Evolutionary conservation across 2,888 invertebrate species (phyloP), one percentile per base, ranked within the genome.

Genomic region (Ectemnius lituratus): DNA sequence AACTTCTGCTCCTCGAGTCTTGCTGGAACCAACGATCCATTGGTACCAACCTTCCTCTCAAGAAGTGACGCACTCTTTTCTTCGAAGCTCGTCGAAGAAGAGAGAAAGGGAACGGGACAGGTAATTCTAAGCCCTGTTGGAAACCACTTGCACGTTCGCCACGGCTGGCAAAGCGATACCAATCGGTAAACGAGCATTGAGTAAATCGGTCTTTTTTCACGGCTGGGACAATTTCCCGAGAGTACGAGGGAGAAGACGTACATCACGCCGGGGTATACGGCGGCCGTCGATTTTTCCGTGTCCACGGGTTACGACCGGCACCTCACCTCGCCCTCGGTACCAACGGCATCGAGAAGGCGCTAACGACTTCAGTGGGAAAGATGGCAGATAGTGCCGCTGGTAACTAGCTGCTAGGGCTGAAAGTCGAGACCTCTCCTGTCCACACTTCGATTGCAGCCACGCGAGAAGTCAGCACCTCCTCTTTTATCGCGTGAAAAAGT

Each of bases 361-460:
- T 80, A 81, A 80, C 78, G 74, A 78, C 69, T 78, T 70, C 72
- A 81, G 78, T 78, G 81, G 81, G 80, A 81, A 80, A 80, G 81
- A 81, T 81, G 72, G 60, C 62, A 81, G 81, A 81, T 81, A 80
- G 78, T 62, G 64, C 62, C 64, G 60, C 70, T 37, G 70, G 72
- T 80, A 76, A 74, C 80, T 72, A 75, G 75, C 70, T 79, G 46
- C 60, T n/a, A 23, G 58, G 16, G n/a, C 27, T 60, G 37, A 23
- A 23, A 60, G 27, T 27, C 58, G 28, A 62, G 67, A 62, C 57
- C 64, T 67, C 67, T 60, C 13, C 45, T 67, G 64, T 70, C 67
- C 66, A 37, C 18, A 64, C 58, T 66, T 66, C 58, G 63, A 69
- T 64, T 61, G 57, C 56, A 59, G 67, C 37, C 68, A 47, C 58